These are phyloP conservation scores for Epinotia nisella DNA, from an alignment of 2,888 invertebrate species.

Conservation along the genomic window DNA sequence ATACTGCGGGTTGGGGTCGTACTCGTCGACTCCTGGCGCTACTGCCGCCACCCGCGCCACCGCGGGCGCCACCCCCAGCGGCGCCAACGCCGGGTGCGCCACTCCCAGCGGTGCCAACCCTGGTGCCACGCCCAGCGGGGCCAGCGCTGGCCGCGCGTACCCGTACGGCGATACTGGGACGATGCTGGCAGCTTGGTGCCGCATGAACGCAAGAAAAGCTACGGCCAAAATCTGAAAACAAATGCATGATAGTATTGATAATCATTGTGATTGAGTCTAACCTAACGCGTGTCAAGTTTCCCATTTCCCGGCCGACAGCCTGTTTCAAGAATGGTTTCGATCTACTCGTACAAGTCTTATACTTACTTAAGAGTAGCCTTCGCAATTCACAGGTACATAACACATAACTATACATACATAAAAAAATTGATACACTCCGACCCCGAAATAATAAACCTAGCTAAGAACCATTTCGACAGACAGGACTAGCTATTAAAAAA, in stretches of 20 bases:
- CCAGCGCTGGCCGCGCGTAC: constrained; percentile 66
- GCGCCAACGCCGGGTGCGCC: constrained; percentile 62
- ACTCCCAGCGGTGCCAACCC: constrained; percentile 56
- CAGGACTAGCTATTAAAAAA: no score
- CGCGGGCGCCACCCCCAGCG: constrained; percentile 6
- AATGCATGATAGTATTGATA: not conserved
- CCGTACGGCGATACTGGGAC: constrained; percentile 64
- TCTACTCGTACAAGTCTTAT: no score
- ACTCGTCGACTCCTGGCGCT: constrained; percentile 81
- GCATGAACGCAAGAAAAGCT: constrained; percentile 67
- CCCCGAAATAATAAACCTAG: no score
- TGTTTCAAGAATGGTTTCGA: no score
- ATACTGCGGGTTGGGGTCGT: constrained; percentile 87
- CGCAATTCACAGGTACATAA: no score
- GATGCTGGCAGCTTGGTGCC: constrained; percentile 62
- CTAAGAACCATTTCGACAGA: no score
- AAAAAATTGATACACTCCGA: no score
- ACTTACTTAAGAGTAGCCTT: no score
- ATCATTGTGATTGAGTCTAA: constrained; percentile 45
- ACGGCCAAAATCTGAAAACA: constrained; percentile 64
- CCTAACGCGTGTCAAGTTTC: no score
- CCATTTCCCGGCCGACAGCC: no score
- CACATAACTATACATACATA: no score
- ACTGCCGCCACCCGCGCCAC: constrained; percentile 23
- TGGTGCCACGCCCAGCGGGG: constrained; percentile 51